Base-by-base conservation (phyloP, 1,140 invertebrate genomes). In the Drusus annulatus region DNA sequence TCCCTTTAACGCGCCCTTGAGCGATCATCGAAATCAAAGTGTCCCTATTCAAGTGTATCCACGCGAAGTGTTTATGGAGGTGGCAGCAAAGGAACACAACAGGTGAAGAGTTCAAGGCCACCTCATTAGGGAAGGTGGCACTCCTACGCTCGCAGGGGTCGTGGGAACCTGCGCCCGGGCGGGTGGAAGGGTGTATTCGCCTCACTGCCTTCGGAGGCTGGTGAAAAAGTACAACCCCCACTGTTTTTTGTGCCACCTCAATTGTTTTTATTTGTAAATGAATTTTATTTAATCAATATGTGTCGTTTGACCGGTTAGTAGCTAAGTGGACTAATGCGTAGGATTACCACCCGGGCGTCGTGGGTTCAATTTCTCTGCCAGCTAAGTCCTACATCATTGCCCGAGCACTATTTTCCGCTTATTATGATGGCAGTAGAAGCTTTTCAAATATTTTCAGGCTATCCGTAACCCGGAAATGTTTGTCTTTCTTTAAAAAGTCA, bases 31-130 rank as follows among this genome's bases (percentile, higher is more conserved):
- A 45, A 13, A 45, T 45, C 36, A 1, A 45, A 56, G n/a, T 56
- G 3, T 60, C 23, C 3, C 8, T 10, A 21, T 60, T 25, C 4
- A 15, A 21, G 17, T 21, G 3, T 19, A 60, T 21, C 23, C 19
- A 23, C 13, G 19, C 23, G 3, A 21, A 23, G 23, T 23, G 23
- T 23, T 15, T 23, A 56, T 56, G 54, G 19, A 56, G n/a, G 21
- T 60, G 23, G 58, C 19, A 60, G 19, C 3, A 7, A 23, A 21
- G 58, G n/a, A 17, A 60, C 54, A 56, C 76, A 78, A 78, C 76
- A 78, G 76, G 76, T 78, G 63, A 78, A 69, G 17, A 36, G 76
- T 78, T 77, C 76, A 78, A 78, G 76, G 76, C 15, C 50, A 52
- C 15, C 50, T 69, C 51, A 69, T 78, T 65, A 52, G 21, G 17